Percentiles rank a stretch among this genome's conserved stretches.
Evolutionary conservation across 2,113 vertebrate species (phyloP).

Genomic region (Rattus norvegicus): DNA sequence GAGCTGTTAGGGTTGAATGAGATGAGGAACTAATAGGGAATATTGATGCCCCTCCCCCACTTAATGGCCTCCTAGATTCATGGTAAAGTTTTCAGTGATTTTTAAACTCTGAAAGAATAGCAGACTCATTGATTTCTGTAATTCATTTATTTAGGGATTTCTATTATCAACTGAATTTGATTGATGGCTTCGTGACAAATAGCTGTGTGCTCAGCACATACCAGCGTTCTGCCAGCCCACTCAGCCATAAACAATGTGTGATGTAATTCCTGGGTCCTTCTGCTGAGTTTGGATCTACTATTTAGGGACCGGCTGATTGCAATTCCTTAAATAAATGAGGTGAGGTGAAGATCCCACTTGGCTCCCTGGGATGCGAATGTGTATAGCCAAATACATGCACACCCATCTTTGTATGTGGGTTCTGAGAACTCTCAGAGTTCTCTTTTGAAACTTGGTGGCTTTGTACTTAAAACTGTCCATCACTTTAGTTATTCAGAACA

Average conservation of each 20-base stretch:
- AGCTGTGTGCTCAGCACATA: constrained; percentile 77
- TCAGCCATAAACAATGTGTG: constrained; percentile 75
- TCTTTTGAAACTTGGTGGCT: constrained; percentile 23
- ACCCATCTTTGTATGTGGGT: background rate
- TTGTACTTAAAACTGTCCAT: constrained; percentile 39
- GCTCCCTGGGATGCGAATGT: background rate
- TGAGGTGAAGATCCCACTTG: constrained; percentile 41
- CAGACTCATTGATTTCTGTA: constrained; percentile 81
- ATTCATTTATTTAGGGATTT: constrained; percentile 83
- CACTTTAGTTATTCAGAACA: background rate
- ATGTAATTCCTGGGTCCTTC: constrained; percentile 67
- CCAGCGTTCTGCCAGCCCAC: constrained; percentile 37
- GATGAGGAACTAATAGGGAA: constrained; percentile 63
- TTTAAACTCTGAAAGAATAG: constrained; percentile 80
- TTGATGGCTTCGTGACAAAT: constrained; percentile 80
- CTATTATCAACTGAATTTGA: constrained; percentile 80
- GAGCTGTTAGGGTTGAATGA: constrained; percentile 54
- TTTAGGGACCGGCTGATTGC: constrained; percentile 63
- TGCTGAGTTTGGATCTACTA: constrained; percentile 71
- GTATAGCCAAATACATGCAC: too few species aligned
- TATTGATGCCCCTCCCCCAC: constrained; percentile 59
- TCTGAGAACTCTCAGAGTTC: background rate
- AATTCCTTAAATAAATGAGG: constrained; percentile 60
- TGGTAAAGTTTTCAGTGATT: constrained; percentile 77
- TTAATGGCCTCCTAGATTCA: constrained; percentile 78